Conservation (phyloP, 2,113 vertebrate species). For the Zosterops pallidus region DNA sequence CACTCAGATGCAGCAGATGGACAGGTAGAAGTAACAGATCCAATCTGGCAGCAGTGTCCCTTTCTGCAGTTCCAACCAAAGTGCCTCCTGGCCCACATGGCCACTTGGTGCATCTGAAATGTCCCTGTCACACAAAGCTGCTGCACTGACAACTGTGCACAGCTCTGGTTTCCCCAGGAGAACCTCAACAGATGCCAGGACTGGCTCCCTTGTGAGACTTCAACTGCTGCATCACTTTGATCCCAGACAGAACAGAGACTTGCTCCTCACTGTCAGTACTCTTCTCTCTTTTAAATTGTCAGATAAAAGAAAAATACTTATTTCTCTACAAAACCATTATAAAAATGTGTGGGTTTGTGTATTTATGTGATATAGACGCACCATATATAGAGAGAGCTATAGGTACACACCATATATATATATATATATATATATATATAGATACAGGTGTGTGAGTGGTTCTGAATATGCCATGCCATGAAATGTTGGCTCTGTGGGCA, state of each 20-base stretch:
- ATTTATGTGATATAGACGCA: too few species aligned
- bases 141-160: slow-evolving; percentile 69
- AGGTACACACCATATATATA: too few species aligned
- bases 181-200: background rate
- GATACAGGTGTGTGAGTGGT: background rate
- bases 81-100: slow-evolving; percentile 70
- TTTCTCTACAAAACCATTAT: background rate
- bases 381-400: background rate
- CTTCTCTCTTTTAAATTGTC: background rate
- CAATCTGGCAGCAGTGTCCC: slow-evolving; percentile 66
- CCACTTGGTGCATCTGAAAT: slow-evolving; percentile 77
- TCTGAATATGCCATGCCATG: background rate
- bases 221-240: background rate
- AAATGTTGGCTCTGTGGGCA: background rate
- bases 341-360: background rate
- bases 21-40: slow-evolving; percentile 79
- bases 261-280: background rate
- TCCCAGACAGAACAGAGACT: background rate
- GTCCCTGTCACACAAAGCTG: slow-evolving; percentile 70
- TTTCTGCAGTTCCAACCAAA: slow-evolving; percentile 72
- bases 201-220: background rate
- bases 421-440: background rate
- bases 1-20: slow-evolving; percentile 66
- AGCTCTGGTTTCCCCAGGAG: background rate
- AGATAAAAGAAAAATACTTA: background rate